Base-by-base conservation (phyloP, 2,797 vertebrate species). In the Australoheros facetus region DNA sequence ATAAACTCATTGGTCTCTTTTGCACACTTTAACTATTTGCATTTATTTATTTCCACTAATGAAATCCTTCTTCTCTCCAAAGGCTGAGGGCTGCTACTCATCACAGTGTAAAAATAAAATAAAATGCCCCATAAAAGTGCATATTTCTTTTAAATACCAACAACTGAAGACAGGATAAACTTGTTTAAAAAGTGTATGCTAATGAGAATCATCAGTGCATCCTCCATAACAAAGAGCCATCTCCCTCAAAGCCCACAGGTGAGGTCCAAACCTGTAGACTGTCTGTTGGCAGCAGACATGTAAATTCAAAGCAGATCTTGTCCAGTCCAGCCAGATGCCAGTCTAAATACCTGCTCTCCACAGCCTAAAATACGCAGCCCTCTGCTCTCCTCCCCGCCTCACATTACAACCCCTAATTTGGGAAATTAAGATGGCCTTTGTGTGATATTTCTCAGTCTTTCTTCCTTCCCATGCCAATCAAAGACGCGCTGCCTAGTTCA, bases 381-480 rank as follows among this genome's bases (percentile, higher is more conserved):
- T 4, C 56, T 23, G 59, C 37, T 21, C 11, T 48, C 73, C 77
- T 16, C 62, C 70, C 69, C 56, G 58, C 76, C 69, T 87, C 73
- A 87, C 91, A 87, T 94, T 92, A 91, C 87, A 92, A 76, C 82
- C 79, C 84, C 91, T 95, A 92, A 92, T 91, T 93, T 62, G 81
- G 90, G 83, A 94, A 95, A 95, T 94, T 89, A 92, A 92, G 92
- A 88, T 81, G 78, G 48, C 80, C 76, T 83, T 85, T 92, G 93
- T 95, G 94, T 94, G 94, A 94, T 78, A 93, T 93, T 94, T 95
- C 92, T 90, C 94, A 95, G 95, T 94, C 95, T 92, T 94, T 87
- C 92, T 92, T 89, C 91, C 93, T 95, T 94, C 93, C 93, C 92
- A 87, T 94, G 92, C 90, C 93, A 91, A 91, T 93, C 95, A 95